These are phyloP conservation scores for Busseola fusca DNA, from an alignment of 2,888 invertebrate species.

Conservation along the genomic window DNA sequence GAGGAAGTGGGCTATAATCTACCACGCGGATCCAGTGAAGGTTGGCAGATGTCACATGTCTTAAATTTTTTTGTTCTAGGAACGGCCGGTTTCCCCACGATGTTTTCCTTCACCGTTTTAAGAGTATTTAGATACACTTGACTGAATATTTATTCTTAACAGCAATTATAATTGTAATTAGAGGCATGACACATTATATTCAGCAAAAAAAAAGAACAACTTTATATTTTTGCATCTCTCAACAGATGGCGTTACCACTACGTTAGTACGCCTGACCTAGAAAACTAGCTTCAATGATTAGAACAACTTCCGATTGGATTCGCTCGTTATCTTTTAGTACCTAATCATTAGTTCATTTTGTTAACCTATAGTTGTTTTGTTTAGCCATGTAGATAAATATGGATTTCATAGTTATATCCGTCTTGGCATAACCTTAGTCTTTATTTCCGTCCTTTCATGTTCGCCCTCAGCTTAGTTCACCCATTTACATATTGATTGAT, in stretches of 20 bases:
- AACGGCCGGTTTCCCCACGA: no score
- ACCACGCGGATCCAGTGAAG: no score
- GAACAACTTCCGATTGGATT: slow-evolving; percentile 16
- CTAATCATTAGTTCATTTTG: neutral
- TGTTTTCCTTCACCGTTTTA: no score
- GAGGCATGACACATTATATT: neutral
- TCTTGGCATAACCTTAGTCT: slow-evolving; percentile 37
- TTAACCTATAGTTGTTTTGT: slow-evolving; percentile 4
- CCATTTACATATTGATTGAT: slow-evolving; percentile 41
- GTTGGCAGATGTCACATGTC: no score
- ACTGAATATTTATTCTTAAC: neutral
- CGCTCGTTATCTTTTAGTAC: slow-evolving; percentile 7
- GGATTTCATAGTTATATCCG: slow-evolving; percentile 13
- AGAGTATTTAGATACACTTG: neutral
- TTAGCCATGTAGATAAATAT: slow-evolving; percentile 2
- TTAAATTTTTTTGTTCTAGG: no score
- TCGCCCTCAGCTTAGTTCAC: slow-evolving; percentile 36
- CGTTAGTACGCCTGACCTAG: neutral
- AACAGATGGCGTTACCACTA: slow-evolving; percentile 55
- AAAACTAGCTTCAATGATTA: neutral
- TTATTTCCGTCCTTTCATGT: slow-evolving; percentile 33
- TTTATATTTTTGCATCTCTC: neutral
- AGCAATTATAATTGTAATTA: neutral
- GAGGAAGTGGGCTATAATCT: no score
- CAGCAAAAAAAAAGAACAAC: no score